phyloP scores from a whole-genome alignment of 2,888 invertebrate species.

The Synanthedon tipuliformis region DNA sequence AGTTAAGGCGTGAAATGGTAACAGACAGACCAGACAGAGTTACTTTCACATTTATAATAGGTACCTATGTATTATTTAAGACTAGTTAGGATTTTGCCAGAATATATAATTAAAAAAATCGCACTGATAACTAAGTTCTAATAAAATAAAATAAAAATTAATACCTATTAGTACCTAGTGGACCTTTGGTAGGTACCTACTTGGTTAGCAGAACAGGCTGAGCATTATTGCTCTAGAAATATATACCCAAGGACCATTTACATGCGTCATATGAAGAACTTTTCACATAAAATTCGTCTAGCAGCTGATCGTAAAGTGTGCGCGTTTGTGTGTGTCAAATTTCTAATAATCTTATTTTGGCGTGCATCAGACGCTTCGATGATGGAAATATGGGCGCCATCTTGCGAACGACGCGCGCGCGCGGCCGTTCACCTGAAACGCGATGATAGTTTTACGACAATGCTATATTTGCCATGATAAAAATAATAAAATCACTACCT shows the following conservation, averaged over 20 bases:
- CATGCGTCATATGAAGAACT: constrained; percentile 49
- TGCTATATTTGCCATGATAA: constrained; percentile 46
- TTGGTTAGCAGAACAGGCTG: no score
- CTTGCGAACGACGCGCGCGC: constrained; percentile 46
- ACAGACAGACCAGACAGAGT: no score
- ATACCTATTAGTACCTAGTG: no score
- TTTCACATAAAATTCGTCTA: constrained; percentile 39
- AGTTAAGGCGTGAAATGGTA: no score
- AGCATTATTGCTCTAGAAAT: background rate
- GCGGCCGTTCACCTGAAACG: constrained; percentile 63
- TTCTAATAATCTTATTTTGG: constrained; percentile 69
- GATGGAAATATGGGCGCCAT: constrained; percentile 63
- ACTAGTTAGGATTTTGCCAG: no score
- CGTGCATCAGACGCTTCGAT: constrained; percentile 62
- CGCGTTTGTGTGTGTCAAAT: constrained; percentile 58
- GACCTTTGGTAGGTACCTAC: no score
- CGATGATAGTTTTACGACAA: constrained; percentile 58
- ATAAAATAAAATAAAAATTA: no score
- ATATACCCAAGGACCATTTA: constrained; percentile 23
- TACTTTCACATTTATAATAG: no score
- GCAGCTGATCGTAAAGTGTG: constrained; percentile 47
- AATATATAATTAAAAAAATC: no score
- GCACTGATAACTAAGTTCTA: no score
- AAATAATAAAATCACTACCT: constrained; percentile 49
- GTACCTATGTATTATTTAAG: no score